Base-by-base conservation (phyloP, 2,113 vertebrate species). In the Sinocyclocheilus maitianheensis region DNA sequence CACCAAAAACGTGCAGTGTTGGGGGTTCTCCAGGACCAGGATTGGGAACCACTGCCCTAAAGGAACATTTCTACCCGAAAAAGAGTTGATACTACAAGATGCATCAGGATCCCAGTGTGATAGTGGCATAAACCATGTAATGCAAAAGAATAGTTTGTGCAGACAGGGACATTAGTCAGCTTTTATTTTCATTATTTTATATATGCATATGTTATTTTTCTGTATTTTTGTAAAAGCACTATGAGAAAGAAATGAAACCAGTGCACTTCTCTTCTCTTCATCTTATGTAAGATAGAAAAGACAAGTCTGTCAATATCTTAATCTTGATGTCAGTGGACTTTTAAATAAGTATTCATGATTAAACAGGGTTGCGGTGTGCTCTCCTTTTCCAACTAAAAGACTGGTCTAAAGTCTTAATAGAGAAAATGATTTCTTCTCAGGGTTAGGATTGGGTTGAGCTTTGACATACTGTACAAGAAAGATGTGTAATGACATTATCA, bases 321-420 rank as follows among this genome's bases (percentile, higher is more conserved):
- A 55, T n/a, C 62, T 81, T 85, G 83, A 82, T 83, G 40, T 14
- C 20, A 48, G 26, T 79, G 76, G 37, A 81, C 81, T 84, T 81
- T 89, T 89, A 86, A 43, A 84, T 67, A 84, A 26, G 62, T 12
- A 22, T 13, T 60, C 16, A 51, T 30, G 77, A 82, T 86, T 82
- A 88, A 48, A 37, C 2, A 0, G 4, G n/a, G 24, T 1, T 69
- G 62, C 62, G 20, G 43, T 43, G 37, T 26, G 79, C 60, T 67
- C 53, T 86, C 22, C 7, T 51, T 65, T 85, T 37, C 37, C 26
- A 51, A 40, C 40, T 24, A 22, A 26, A 30, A 67, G 18, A 67
- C 40, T 26, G 53, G 53, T 4, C 53, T 18, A 55, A 55, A 55
- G n/a, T 5, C 2, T 6, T 30, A 20, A 71, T 3, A 69, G 14